Percentiles rank a stretch among this genome's conserved stretches.
Evolutionary conservation across 2,113 vertebrate genomes (phyloP).

Genomic region (Labeo rohita): DNA sequence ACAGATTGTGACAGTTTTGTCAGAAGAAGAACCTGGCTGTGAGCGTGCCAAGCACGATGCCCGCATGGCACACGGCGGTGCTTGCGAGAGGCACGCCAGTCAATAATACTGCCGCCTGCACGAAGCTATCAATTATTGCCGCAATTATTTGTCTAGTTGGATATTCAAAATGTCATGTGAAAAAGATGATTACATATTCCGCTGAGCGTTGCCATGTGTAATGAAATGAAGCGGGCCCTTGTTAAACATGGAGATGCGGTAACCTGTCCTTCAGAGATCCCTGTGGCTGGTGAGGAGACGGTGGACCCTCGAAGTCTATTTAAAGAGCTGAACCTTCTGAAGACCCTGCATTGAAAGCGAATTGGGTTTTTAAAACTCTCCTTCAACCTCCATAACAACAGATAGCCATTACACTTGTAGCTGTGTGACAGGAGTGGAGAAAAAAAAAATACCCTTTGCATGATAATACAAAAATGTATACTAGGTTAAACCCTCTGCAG

Average conservation of each 20-base stretch:
- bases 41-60: conserved; percentile 73
- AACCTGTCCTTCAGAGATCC: conserved; percentile 78
- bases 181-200: conserved; percentile 88
- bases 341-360: neutral
- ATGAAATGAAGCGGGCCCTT: conserved; percentile 85
- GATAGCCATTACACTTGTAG: conserved; percentile 44
- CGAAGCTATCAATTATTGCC: conserved; percentile 87
- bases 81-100: conserved; percentile 79
- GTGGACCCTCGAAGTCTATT: conserved; percentile 10
- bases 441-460: conserved; percentile 62
- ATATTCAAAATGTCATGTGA: conserved; percentile 90
- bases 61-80: conserved; percentile 80
- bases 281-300: conserved; percentile 6
- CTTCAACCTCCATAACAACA: conserved; percentile 36
- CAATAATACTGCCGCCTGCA: conserved; percentile 79
- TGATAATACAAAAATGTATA: conserved; percentile 78
- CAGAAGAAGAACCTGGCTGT: conserved; percentile 76
- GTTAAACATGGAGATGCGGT: conserved; percentile 79
- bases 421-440: conserved; percentile 37
- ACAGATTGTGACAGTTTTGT: conserved; percentile 76
- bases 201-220: conserved; percentile 82
- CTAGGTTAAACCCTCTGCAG: conserved; percentile 81
- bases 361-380: conserved; percentile 6
- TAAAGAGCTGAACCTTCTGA: conserved; percentile 1
- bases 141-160: conserved; percentile 87